Conservation (phyloP, 2,797 vertebrate genomes). For the Loris lydekkerianus region DNA sequence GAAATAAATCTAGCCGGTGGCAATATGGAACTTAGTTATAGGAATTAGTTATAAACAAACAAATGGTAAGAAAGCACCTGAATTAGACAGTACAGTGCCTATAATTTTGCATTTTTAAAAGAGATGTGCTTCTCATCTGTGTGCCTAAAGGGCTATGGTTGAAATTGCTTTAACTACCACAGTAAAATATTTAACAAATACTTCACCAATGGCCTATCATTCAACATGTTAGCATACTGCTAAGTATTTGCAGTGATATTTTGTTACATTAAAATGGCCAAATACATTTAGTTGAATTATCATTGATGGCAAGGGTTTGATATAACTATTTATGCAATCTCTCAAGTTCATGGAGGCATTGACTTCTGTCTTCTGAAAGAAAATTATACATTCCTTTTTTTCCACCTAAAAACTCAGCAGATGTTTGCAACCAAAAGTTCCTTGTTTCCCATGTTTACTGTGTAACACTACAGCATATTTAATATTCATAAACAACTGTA, state of each 20-base stretch:
- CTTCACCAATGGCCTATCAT: constrained; percentile 63
- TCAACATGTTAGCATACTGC: constrained; percentile 62
- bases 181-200: constrained; percentile 67
- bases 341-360: constrained; percentile 68
- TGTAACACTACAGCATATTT: constrained; percentile 70
- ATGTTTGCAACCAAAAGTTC: constrained; percentile 64
- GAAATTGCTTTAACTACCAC: constrained; percentile 78
- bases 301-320: constrained; percentile 49
- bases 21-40: constrained; percentile 64
- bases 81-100: constrained; percentile 77
- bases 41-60: constrained; percentile 60
- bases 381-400: constrained; percentile 67
- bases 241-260: constrained; percentile 65
- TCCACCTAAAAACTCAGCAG: constrained; percentile 64
- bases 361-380: constrained; percentile 65
- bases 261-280: constrained; percentile 71
- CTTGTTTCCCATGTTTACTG: constrained; percentile 74
- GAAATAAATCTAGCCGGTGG: constrained; percentile 68
- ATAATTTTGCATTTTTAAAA: constrained; percentile 70
- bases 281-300: constrained; percentile 70
- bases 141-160: constrained; percentile 82
- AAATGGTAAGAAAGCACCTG: constrained; percentile 67
- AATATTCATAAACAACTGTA: constrained; percentile 69
- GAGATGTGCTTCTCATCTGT: constrained; percentile 71
- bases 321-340: constrained; percentile 58